A percentile compares a stretch with the other conserved stretches of the same genome.
These are phyloP conservation scores for Phalacrocorax pelagicus DNA, from an alignment of 2,113 vertebrate genomes.

Conservation along the genomic window DNA sequence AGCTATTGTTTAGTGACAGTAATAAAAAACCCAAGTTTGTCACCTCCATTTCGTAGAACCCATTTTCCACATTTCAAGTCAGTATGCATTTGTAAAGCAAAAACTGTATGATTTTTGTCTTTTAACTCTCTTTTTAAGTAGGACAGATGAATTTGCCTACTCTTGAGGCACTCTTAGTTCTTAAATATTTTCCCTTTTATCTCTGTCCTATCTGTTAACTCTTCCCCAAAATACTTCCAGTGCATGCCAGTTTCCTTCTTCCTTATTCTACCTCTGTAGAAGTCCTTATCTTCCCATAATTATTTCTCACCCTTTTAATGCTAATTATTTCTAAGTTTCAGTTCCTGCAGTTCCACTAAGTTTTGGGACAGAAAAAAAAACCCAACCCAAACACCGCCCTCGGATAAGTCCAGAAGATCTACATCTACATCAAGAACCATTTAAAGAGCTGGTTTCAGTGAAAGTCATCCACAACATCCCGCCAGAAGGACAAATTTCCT, in stretches of 20 bases:
- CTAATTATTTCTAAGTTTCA: neutral
- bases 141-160: neutral
- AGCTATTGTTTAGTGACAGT: neutral
- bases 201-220: neutral
- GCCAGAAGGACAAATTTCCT: neutral
- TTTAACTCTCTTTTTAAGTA: neutral
- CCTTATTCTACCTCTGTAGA: neutral
- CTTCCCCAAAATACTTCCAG: neutral
- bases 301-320: neutral
- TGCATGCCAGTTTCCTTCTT: neutral
- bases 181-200: neutral
- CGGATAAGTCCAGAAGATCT: neutral
- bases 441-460: neutral
- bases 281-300: neutral
- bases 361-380: neutral
- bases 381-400: neutral
- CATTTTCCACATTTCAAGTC: neutral
- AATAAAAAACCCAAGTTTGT: neutral
- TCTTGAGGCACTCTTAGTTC: neutral
- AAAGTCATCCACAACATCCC: neutral
- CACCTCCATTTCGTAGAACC: neutral
- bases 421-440: neutral
- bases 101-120: neutral
- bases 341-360: neutral
- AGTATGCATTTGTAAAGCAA: neutral